Evolutionary conservation across 2,888 invertebrate species (phyloP), one percentile per base, ranked within the genome.

Genomic region (Theodoxus fluviatilis): DNA sequence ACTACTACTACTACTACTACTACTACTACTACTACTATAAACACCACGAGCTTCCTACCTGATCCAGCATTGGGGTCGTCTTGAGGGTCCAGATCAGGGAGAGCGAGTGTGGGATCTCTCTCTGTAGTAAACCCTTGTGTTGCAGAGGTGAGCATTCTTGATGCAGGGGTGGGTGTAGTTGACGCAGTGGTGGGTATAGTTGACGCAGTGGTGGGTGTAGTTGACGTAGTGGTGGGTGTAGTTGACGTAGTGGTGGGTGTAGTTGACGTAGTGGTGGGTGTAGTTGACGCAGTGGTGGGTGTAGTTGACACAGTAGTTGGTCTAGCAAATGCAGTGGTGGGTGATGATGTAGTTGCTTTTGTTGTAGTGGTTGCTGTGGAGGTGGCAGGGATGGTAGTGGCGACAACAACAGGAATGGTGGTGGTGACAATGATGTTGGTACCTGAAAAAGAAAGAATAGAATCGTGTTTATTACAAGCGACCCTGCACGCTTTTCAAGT

Each of bases 61-160:
- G n/a, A n/a, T n/a, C n/a, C n/a, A n/a, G 67, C 71, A 52, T 52
- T 67, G 7, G 59, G 57, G 15, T n/a, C n/a, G 3, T 40, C 57
- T 12, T 3, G 7, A n/a, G 1, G 7, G 33, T 12, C 55, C 15
- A n/a, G n/a, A 15, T 38, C 15, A 9, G 38, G 3, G 9, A 37
- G 9, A 3, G 37, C 7, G 22, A 38, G 9, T 38, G 38, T n/a
- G n/a, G 9, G 22, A 3, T n/a, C 37, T 37, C 22, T 64, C 38
- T 12, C 15, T 7, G 40, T 38, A 37, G 40, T 38, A 64, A 22
- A 3, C 15, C 22, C 25, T 31, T 59, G 31, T 28, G 6, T 3
- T 43, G 47, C 6, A 4, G 2, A 18, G 9, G 12, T n/a, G 22
- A 25, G n/a, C 3, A 15, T 55, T n/a, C 25, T 38, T 12, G 55